A percentile compares a stretch with the other conserved stretches of the same genome.
These are phyloP conservation scores for Saccostrea cuccullata DNA, from an alignment of 1,140 invertebrate genomes.

Conservation along the genomic window DNA sequence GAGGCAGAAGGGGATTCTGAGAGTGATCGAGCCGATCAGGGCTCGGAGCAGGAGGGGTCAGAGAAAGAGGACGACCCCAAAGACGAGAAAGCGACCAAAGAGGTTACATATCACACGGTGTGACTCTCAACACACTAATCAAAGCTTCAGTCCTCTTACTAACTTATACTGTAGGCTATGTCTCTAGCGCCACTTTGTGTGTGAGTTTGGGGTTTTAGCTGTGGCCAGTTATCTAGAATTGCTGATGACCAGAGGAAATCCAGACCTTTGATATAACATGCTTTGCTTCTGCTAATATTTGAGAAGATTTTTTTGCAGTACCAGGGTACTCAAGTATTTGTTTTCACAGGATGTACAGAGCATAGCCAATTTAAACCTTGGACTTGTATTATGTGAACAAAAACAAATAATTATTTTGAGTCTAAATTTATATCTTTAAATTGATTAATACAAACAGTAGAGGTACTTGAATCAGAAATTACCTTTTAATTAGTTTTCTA, in stretches of 20 bases:
- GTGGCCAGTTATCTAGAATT: too few species aligned
- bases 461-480: too few species aligned
- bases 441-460: too few species aligned
- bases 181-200: neutral
- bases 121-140: neutral
- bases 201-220: neutral
- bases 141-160: neutral
- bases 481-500: too few species aligned
- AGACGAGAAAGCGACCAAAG: neutral
- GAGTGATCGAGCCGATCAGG: conserved; percentile 11
- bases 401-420: too few species aligned
- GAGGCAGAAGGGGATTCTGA: neutral
- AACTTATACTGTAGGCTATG: neutral
- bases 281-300: neutral
- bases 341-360: too few species aligned
- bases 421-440: too few species aligned
- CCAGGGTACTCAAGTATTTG: too few species aligned
- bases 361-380: too few species aligned
- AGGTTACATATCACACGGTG: conserved; percentile 7
- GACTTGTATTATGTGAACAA: too few species aligned
- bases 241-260: neutral
- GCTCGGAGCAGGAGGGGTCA: conserved; percentile 22
- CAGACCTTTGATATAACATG: neutral
- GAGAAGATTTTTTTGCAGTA: neutral
- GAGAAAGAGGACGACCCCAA: neutral